phyloP scores from a whole-genome alignment of 2,888 invertebrate species.

The Pterostichus niger region DNA sequence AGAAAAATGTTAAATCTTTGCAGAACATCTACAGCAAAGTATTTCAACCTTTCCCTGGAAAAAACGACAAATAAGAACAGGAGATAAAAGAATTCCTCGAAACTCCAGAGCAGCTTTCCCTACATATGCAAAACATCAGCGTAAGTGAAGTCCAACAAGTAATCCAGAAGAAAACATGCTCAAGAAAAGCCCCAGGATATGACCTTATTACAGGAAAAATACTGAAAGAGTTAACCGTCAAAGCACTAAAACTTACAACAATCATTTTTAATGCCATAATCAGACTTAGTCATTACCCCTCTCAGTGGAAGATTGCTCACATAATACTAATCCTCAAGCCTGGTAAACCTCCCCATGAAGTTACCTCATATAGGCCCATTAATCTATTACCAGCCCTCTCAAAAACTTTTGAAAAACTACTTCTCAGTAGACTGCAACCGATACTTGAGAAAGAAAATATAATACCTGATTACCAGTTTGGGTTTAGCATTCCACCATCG shows the following conservation, averaged over 20 bases:
- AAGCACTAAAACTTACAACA: slow-evolving; percentile 58
- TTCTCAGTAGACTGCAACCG: slow-evolving; percentile 61
- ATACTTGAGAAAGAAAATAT: too few relatives aligned
- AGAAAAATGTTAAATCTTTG: slow-evolving; percentile 69
- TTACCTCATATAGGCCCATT: slow-evolving; percentile 68
- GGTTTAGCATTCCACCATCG: slow-evolving; percentile 24
- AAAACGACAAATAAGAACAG: slow-evolving; percentile 21
- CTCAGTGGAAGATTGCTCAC: too few relatives aligned
- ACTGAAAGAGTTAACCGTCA: too few relatives aligned
- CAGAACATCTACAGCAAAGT: slow-evolving; percentile 68
- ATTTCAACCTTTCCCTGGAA: slow-evolving; percentile 67
- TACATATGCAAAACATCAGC: slow-evolving; percentile 61
- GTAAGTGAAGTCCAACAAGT: slow-evolving; percentile 55
- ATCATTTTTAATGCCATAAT: slow-evolving; percentile 65
- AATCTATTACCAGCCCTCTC: slow-evolving; percentile 68
- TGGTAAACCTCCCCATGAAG: slow-evolving; percentile 67
- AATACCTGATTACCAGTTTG: slow-evolving; percentile 50
- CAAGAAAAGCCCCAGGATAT: slow-evolving; percentile 68
- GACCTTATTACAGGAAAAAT: too few relatives aligned
- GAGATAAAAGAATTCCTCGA: slow-evolving; percentile 22
- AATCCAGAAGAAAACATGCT: background rate
- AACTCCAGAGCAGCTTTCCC: slow-evolving; percentile 52
- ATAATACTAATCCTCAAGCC: too few relatives aligned
- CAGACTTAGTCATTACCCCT: slow-evolving; percentile 68
- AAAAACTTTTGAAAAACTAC: slow-evolving; percentile 69